A percentile compares a stretch with the other conserved stretches of the same genome.
phyloP scores from a whole-genome alignment of 2,888 invertebrate genomes.

The Melieria crassipennis region DNA sequence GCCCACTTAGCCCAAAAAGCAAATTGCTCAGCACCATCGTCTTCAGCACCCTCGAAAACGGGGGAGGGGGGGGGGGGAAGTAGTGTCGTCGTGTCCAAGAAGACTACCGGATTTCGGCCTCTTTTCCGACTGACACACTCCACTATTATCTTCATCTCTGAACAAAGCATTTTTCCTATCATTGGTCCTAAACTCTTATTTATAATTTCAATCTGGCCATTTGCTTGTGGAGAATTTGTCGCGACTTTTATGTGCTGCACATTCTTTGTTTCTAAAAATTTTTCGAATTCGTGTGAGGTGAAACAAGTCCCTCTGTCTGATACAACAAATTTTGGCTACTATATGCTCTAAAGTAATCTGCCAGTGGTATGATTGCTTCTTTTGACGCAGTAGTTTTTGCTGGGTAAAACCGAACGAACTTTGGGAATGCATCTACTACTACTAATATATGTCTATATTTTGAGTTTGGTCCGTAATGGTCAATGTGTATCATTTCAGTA shows the following conservation, averaged over 20 bases:
- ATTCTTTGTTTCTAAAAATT: conserved; percentile 1
- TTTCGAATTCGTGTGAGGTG: conserved; percentile 9
- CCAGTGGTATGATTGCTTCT: not conserved
- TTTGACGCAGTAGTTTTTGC: conserved; percentile 7
- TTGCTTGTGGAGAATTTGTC: conserved; percentile 6
- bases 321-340: not conserved
- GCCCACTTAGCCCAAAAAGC: too few species aligned
- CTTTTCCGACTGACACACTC: too few species aligned
- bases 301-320: conserved; percentile 19
- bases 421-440: conserved; percentile 31
- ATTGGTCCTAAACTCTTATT: too few species aligned
- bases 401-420: conserved; percentile 23
- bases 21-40: too few species aligned
- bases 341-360: conserved; percentile 17
- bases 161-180: too few species aligned
- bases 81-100: too few species aligned
- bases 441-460: conserved; percentile 30
- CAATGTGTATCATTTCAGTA: conserved; percentile 30
- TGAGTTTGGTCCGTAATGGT: conserved; percentile 29
- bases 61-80: too few species aligned
- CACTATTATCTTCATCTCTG: too few species aligned
- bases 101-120: too few species aligned
- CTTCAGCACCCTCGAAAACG: too few species aligned
- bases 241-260: conserved; percentile 7
- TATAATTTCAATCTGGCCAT: conserved; percentile 7